phyloP scores from a whole-genome alignment of 2,113 vertebrate genomes.

The Edolisoma coerulescens region DNA sequence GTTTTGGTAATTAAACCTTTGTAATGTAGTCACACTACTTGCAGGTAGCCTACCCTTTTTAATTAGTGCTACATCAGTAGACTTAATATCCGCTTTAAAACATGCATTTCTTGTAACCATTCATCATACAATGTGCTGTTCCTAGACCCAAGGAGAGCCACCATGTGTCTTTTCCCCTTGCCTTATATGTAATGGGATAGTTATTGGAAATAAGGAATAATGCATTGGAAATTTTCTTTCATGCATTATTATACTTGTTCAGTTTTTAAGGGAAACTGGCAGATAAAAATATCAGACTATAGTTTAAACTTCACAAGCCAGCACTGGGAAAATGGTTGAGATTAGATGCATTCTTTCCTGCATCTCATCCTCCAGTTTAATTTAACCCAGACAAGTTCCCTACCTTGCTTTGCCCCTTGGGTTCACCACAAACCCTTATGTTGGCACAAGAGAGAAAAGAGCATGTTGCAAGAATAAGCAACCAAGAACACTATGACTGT shows the following conservation, averaged over 20 bases:
- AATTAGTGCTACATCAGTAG: background rate
- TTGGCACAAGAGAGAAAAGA: background rate
- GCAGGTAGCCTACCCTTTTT: background rate
- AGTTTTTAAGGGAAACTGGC: background rate
- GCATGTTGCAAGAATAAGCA: background rate
- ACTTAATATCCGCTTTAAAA: background rate
- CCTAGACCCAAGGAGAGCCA: background rate
- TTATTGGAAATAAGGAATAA: background rate
- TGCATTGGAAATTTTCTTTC: background rate
- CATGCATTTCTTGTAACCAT: background rate
- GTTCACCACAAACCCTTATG: background rate
- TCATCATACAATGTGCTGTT: background rate
- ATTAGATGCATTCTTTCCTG: background rate
- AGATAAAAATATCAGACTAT: background rate
- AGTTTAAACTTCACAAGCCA: background rate
- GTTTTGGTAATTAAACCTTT: background rate
- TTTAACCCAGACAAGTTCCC: background rate
- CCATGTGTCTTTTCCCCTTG: background rate
- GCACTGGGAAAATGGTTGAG: background rate
- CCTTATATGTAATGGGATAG: background rate
- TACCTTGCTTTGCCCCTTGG: background rate
- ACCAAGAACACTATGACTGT: background rate
- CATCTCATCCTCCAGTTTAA: background rate
- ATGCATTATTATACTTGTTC: background rate
- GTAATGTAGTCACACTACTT: background rate